Percentiles rank a stretch among this genome's conserved stretches.
phyloP scores from a whole-genome alignment of 2,113 vertebrate species.

The Bubalus kerabau region DNA sequence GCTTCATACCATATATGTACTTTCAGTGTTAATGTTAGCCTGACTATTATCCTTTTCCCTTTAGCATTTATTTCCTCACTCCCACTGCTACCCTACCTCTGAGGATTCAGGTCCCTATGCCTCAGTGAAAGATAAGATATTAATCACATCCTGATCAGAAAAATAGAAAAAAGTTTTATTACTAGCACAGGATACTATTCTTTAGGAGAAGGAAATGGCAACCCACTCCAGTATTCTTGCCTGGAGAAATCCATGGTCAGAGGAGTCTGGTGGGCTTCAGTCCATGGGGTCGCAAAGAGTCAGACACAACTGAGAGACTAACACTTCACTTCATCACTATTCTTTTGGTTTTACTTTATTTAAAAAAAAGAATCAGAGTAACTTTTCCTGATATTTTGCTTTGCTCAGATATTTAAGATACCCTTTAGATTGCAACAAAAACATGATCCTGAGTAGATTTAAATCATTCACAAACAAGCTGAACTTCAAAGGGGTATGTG shows the following conservation, averaged over 20 bases:
- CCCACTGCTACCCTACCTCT: rapidly evolving
- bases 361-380: too few species aligned
- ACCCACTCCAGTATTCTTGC: background rate
- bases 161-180: conserved; percentile 2
- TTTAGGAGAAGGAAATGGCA: background rate
- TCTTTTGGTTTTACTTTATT: too few species aligned
- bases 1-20: background rate
- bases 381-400: too few species aligned
- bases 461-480: background rate
- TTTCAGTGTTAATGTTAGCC: background rate
- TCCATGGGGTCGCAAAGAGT: background rate
- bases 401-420: background rate
- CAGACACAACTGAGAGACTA: background rate
- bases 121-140: background rate
- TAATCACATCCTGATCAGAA: background rate
- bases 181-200: background rate
- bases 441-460: background rate
- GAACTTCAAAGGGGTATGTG: background rate
- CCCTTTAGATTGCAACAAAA: background rate
- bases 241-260: background rate
- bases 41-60: background rate
- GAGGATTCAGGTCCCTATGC: background rate
- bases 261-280: rapidly evolving
- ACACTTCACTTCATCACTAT: too few species aligned
- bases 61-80: background rate